Evolutionary conservation across 2,888 invertebrate genomes (phyloP), one percentile per base, ranked within the genome.

Genomic region (Philonicus albiceps): DNA sequence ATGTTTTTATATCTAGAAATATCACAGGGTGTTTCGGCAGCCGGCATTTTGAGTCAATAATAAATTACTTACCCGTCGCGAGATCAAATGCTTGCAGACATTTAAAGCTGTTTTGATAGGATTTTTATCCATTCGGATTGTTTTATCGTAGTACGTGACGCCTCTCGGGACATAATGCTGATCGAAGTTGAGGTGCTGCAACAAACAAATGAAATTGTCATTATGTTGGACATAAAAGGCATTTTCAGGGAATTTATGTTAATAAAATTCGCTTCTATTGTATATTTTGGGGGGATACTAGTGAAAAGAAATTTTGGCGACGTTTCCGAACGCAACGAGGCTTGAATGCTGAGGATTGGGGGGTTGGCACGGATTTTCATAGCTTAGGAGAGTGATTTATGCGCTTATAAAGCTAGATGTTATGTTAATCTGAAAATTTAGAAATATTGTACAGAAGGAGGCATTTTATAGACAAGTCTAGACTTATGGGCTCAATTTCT

Each of bases 101-200:
- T 96, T 97, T 86, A 98, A 93, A 0, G 98, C 98, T 0, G 98
- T 98, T 90, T 97, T 95, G 88, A 99, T 98, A 0, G 98, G 98
- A 93, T 98, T 99, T 64, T 97, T 95, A 91, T 98, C 98, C 97
- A 98, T 98, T 87, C 96, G 94, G 90, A 98, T 97, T 6, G 97
- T 96, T 88, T 96, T 96, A 89, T 97, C 96, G 90, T 97, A 96
- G 90, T 98, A 97, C 0, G 96, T 96, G 7, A 97, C 95, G 84
- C 97, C 97, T 88, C 95, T 95, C 2, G 96, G 96, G 40, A 97
- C 96, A 91, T 96, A 96, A 88, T 95, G 95, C 88, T 95, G 94
- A 91, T 97, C 96, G 91, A 97, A 97, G 91, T 97, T 97, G 55
- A 97, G 93, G 90, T 96, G 96, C 97, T 98, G 93, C 11, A 84